phyloP scores from a whole-genome alignment of 2,888 invertebrate species.

The Rugalucina vietnamica region DNA sequence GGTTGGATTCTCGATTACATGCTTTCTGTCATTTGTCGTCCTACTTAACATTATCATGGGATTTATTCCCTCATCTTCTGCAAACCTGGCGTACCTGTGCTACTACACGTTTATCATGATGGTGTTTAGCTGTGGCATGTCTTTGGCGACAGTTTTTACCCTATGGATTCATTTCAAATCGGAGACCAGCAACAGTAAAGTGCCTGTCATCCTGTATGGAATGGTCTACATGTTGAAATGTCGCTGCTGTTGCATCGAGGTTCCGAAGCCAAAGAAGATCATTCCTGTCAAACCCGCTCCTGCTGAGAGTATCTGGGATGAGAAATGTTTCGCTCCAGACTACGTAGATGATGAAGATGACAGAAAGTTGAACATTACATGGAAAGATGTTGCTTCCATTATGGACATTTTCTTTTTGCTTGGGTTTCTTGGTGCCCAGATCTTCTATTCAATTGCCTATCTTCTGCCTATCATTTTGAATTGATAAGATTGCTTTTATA shows the following conservation, averaged over 20 bases:
- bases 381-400: conserved; percentile 41
- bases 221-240: neutral
- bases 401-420: conserved; percentile 50
- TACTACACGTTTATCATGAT: conserved; percentile 62
- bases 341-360: neutral
- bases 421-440: conserved; percentile 50
- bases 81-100: conserved; percentile 49
- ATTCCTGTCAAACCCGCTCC: neutral
- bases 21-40: conserved; percentile 54
- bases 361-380: conserved; percentile 12
- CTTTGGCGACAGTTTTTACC: conserved; percentile 39
- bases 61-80: conserved; percentile 45
- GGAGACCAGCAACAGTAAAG: conserved; percentile 3
- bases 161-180: conserved; percentile 46
- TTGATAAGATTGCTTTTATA: too few relatives aligned
- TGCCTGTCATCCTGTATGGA: neutral
- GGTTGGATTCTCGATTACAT: conserved; percentile 54
- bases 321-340: neutral
- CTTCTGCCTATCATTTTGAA: conserved; percentile 44
- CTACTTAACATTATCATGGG: conserved; percentile 49
- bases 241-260: neutral
- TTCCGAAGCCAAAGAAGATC: too few relatives aligned
- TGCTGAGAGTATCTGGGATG: neutral
- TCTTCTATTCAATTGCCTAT: conserved; percentile 45
- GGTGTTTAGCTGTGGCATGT: conserved; percentile 49